Evolutionary conservation across 2,797 vertebrate species (phyloP).

Genomic region (Spatula versicolor): DNA sequence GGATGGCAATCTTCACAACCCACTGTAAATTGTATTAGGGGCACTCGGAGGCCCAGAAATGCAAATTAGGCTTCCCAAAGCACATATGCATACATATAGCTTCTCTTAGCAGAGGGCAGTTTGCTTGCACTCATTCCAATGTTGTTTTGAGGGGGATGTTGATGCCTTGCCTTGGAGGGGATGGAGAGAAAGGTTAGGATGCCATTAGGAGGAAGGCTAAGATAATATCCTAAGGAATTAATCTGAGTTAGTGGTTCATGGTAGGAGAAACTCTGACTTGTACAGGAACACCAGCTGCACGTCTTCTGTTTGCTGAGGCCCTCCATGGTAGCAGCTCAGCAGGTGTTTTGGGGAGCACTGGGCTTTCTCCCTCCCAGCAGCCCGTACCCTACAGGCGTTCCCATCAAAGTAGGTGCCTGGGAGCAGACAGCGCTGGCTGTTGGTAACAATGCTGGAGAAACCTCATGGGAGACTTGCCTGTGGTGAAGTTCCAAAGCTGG

Average conservation of each 20-base stretch:
- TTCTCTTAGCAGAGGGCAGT: conserved; percentile 2
- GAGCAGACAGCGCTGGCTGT: background rate
- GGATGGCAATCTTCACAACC: conserved; percentile 71
- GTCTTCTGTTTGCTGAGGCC: background rate
- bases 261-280: background rate
- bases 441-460: background rate
- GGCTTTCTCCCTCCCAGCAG: background rate
- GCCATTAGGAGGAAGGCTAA: accelerated
- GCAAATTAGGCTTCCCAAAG: conserved; percentile 59
- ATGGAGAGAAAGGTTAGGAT: background rate
- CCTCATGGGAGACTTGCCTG: accelerated
- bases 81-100: background rate
- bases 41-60: conserved; percentile 65
- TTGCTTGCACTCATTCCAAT: conserved; percentile 21
- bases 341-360: accelerated
- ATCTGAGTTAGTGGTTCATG: background rate
- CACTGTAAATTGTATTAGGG: conserved; percentile 68
- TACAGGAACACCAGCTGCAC: background rate
- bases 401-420: background rate
- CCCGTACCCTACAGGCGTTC: background rate
- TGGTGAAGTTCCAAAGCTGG: background rate
- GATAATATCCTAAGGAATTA: background rate
- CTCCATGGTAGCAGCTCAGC: background rate
- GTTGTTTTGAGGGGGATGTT: background rate
- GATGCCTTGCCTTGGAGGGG: background rate